Base-by-base conservation (phyloP, 2,888 invertebrate genomes). In the Epistrophella euchroma region DNA sequence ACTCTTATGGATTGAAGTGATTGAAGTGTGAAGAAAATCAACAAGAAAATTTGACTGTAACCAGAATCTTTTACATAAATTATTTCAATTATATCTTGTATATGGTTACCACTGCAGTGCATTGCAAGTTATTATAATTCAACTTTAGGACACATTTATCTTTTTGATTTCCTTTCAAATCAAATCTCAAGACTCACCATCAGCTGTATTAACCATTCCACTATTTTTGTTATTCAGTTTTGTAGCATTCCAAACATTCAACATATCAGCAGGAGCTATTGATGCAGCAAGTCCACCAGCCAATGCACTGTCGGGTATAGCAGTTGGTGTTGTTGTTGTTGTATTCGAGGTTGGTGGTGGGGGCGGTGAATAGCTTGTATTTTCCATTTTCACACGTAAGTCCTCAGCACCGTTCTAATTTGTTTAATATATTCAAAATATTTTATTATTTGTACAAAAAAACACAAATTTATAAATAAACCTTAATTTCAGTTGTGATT, bases 141-240 rank as follows among this genome's bases (percentile, higher is more conserved):
- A 22, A 35, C 60, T 68, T 64, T 40, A 35, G 62, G 66, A 68
- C 50, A 62, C 25, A 85, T 28, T 5, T 4, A 11, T 9, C 43
- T n/a, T 50, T 13, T 10, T 4, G 6, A 47, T 37, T 37, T 43
- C 40, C 5, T 32, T 52, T 37, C 0, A 11, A 9, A 58, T 50
- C n/a, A 19, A 56, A 60, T 10, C 47, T 13, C 52, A 55, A 60
- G 50, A 88, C 89, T 89, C 94, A 97, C 97, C 97, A 92, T 97
- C 97, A 90, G 97, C 96, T 90, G 97, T 97, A 90, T 96, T 95
- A 88, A 97, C 96, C 90, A 96, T 95, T 88, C 96, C 96, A 90
- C 96, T 96, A 85, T 92, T 92, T 93, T 97, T 96, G 93, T 94
- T 95, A 75, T 94, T 94, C 89, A 95, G 93, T 89, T 94, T 93